Evolutionary conservation across 2,113 vertebrate genomes (phyloP).

Genomic region (Holacanthus passer): DNA sequence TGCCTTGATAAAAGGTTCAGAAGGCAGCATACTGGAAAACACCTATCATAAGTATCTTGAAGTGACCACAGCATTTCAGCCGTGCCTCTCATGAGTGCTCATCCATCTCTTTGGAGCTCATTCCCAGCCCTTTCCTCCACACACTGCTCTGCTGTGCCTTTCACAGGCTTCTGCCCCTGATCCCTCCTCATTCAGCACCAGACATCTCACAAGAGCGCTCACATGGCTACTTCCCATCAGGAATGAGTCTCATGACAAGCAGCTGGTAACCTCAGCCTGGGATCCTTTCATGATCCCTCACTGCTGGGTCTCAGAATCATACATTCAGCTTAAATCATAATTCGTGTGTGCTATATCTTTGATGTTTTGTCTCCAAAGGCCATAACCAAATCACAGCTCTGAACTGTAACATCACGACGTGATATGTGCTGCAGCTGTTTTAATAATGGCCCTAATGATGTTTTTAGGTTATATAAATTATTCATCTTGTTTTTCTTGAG

Average conservation of each 20-base stretch:
- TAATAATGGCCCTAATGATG: neutral
- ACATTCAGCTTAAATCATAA: neutral
- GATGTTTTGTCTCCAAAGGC: neutral
- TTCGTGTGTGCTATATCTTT: neutral
- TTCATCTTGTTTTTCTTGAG: neutral
- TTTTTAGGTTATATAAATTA: neutral
- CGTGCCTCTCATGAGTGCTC: neutral
- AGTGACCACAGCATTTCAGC: neutral
- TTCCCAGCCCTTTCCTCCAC: neutral
- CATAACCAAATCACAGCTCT: neutral
- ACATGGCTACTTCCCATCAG: constrained; percentile 68
- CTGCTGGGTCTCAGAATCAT: neutral
- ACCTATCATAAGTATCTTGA: neutral
- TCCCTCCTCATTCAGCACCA: constrained; percentile 31
- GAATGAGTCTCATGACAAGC: constrained; percentile 74
- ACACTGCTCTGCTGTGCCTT: neutral
- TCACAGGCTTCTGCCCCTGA: neutral
- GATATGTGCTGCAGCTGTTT: neutral
- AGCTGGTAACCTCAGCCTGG: constrained; percentile 65
- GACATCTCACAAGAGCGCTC: constrained; percentile 74
- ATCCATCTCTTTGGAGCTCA: constrained; percentile 9
- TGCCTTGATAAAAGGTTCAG: neutral
- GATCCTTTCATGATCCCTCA: constrained; percentile 12
- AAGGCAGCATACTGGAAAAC: neutral
- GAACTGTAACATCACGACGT: neutral